phyloP scores from a whole-genome alignment of 2,797 vertebrate genomes.

The Sternarchorhynchus goeldii region DNA sequence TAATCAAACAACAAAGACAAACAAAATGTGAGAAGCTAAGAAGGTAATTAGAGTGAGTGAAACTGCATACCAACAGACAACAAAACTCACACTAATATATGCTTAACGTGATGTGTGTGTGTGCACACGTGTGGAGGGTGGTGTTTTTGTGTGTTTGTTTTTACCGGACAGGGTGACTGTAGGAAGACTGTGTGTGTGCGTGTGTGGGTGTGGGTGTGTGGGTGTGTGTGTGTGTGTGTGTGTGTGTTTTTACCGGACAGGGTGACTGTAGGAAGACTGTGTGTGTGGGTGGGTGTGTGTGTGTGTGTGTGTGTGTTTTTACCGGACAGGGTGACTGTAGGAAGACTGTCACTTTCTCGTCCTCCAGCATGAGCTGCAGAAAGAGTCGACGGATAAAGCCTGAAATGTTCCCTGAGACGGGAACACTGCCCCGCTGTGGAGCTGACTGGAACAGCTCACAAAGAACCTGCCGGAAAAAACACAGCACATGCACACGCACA shows the following conservation, averaged over 20 bases:
- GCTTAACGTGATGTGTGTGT: too few species aligned
- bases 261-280: background rate
- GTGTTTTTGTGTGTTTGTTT: too few species aligned
- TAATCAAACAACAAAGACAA: too few species aligned
- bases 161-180: too few species aligned
- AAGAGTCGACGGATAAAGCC: slow-evolving; percentile 97
- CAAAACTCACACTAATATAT: too few species aligned
- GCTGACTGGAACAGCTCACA: slow-evolving; percentile 98
- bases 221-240: background rate
- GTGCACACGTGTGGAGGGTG: too few species aligned
- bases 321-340: slow-evolving; percentile 98
- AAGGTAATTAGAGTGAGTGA: too few species aligned
- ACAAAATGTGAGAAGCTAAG: too few species aligned
- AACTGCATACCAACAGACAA: too few species aligned
- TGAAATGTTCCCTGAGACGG: slow-evolving; percentile 95
- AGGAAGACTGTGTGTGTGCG: background rate
- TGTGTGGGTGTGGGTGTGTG: slow-evolving; percentile 2
- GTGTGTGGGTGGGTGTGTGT: background rate
- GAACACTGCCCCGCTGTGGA: slow-evolving; percentile 89
- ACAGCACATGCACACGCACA: background rate
- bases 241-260: background rate
- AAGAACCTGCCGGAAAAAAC: slow-evolving; percentile 82
- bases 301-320: slow-evolving; percentile 20
- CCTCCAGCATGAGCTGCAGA: slow-evolving; percentile 97
- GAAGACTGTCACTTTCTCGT: slow-evolving; percentile 99